Evolutionary conservation across 2,888 invertebrate species (phyloP), one percentile per base, ranked within the genome.

Genomic region (Hemaris fuciformis): DNA sequence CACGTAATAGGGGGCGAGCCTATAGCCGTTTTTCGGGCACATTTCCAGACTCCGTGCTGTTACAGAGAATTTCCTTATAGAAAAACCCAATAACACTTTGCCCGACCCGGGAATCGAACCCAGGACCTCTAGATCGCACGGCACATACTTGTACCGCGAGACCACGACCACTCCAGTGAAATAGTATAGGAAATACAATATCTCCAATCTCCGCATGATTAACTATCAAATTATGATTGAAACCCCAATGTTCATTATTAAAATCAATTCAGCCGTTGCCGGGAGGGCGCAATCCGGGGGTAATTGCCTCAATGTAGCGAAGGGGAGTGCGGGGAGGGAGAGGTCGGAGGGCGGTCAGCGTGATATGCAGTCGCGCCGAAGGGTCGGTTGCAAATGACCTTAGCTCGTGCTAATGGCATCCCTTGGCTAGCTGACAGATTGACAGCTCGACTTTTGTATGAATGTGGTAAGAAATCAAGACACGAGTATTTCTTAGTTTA

Each of bases 301-400:
- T 48, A 48, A 48, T 48, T 48, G 48, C 48, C 48, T 25, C 15
- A 25, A 27, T 48, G 27, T 15, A 48, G n/a, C 23, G 23, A 13
- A 22, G 45, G 45, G 8, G 10, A 22, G 20, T 45, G 20, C 27
- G 25, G 48, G 48, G 48, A n/a, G n/a, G n/a, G n/a, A n/a, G n/a
- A n/a, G n/a, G n/a, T n/a, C n/a, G n/a, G n/a, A n/a, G n/a, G n/a
- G 7, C 27, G 27, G 48, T 27, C 48, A 48, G 48, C 48, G 48
- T 48, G 25, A 27, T 48, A 48, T 48, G 48, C 48, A 48, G 45
- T 38, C 38, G 46, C 15, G 48, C 48, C 48, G 25, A n/a, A 25
- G 48, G 48, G 48, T 22, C 48, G 27, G 46, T 48, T 48, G 27
- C 48, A 25, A 48, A 48, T 48, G 48, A 48, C 48, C 48, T 23